phyloP scores from a whole-genome alignment of 2,797 vertebrate genomes.

The Austrolebias charrua region DNA sequence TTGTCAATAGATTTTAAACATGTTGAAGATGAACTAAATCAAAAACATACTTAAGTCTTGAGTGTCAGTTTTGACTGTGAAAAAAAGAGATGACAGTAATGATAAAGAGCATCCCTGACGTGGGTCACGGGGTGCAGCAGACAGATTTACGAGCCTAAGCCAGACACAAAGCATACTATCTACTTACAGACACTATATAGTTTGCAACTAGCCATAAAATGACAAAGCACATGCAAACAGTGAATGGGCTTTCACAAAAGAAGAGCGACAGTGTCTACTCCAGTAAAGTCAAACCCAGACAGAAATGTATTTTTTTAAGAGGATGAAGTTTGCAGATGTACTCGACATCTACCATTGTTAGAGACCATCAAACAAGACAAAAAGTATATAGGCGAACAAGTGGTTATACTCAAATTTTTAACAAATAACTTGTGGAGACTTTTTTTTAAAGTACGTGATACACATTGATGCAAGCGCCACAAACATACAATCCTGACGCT shows the following conservation, averaged over 20 bases:
- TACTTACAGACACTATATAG: slow-evolving; percentile 59
- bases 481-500: no score
- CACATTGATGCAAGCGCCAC: no score
- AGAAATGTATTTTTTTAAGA: slow-evolving; percentile 26
- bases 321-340: slow-evolving; percentile 36
- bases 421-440: no score
- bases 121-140: slow-evolving; percentile 32
- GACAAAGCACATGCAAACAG: slow-evolving; percentile 51
- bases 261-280: slow-evolving; percentile 42
- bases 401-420: not conserved
- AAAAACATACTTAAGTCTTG: not conserved
- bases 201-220: slow-evolving; percentile 60
- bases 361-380: slow-evolving; percentile 2
- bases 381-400: not conserved
- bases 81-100: slow-evolving; percentile 23
- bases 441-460: no score
- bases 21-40: not conserved
- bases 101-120: slow-evolving; percentile 37
- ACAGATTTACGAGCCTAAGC: slow-evolving; percentile 55
- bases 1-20: slow-evolving; percentile 5
- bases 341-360: slow-evolving; percentile 3
- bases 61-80: slow-evolving; percentile 20
- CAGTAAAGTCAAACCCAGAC: slow-evolving; percentile 59
- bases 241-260: slow-evolving; percentile 43
- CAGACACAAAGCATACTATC: slow-evolving; percentile 53